phyloP scores from a whole-genome alignment of 2,888 invertebrate species.

The Nudaria mundana region DNA sequence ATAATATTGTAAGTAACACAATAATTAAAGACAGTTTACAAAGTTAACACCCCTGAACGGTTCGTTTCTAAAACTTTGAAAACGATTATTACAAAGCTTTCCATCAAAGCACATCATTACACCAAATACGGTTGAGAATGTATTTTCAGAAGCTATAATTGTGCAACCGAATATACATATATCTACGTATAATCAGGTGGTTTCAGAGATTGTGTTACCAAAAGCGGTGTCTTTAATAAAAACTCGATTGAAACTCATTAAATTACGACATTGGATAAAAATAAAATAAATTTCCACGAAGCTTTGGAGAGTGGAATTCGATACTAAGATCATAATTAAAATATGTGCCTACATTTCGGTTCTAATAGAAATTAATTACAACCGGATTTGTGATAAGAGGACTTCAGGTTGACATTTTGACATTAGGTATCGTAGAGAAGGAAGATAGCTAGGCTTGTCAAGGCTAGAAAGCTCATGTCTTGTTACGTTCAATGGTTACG shows the following conservation, averaged over 20 bases:
- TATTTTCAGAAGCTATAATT: too few relatives aligned
- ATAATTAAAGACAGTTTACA: too few relatives aligned
- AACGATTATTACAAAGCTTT: too few relatives aligned
- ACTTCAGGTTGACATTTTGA: slow-evolving; percentile 38
- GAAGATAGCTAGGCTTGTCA: slow-evolving; percentile 28
- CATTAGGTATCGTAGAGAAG: slow-evolving; percentile 25
- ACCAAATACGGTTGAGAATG: too few relatives aligned
- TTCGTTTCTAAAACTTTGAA: too few relatives aligned
- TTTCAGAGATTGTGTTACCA: too few relatives aligned
- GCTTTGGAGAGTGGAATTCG: slow-evolving; percentile 20
- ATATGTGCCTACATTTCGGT: slow-evolving; percentile 30
- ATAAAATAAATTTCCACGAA: slow-evolving; percentile 35
- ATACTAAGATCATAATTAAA: slow-evolving; percentile 31
- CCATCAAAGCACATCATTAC: too few relatives aligned
- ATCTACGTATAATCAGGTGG: too few relatives aligned
- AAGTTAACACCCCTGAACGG: too few relatives aligned
- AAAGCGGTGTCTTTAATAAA: too few relatives aligned
- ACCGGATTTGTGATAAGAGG: slow-evolving; percentile 41
- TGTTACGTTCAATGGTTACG: slow-evolving; percentile 41
- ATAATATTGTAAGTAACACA: too few relatives aligned
- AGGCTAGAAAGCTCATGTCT: slow-evolving; percentile 30
- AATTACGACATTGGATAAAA: slow-evolving; percentile 23
- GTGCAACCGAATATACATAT: too few relatives aligned
- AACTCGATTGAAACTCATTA: neutral
- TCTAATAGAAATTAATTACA: slow-evolving; percentile 46